Evolutionary conservation across 2,113 vertebrate genomes (phyloP).

Genomic region (Jaculus jaculus): DNA sequence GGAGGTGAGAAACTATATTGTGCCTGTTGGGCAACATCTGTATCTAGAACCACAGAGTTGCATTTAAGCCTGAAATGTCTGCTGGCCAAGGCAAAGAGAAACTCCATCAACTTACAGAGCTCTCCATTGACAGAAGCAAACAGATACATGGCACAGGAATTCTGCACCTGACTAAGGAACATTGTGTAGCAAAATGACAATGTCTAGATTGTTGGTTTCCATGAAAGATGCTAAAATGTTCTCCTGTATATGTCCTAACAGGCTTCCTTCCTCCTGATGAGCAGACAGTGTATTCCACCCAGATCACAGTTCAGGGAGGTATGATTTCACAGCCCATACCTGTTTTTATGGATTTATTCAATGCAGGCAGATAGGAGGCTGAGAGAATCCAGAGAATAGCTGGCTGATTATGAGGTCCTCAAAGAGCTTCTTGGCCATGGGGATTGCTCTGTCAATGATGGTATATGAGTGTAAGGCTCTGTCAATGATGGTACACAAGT

Average conservation of each 20-base stretch:
- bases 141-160: neutral
- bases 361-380: neutral
- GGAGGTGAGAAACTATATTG: neutral
- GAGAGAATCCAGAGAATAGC: neutral
- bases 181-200: neutral
- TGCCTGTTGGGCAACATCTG: neutral
- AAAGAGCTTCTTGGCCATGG: neutral
- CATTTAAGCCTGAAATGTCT: neutral
- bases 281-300: neutral
- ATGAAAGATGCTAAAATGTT: neutral
- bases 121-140: neutral
- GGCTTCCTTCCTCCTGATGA: constrained; percentile 8
- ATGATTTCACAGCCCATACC: neutral
- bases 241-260: neutral
- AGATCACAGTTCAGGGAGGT: neutral
- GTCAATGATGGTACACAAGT: neutral
- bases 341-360: constrained; percentile 30
- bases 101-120: neutral
- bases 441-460: neutral
- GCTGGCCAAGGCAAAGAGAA: constrained; percentile 34
- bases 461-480: neutral
- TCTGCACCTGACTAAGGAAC: neutral
- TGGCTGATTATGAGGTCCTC: neutral
- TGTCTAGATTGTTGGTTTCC: neutral
- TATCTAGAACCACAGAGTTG: neutral